Base-by-base conservation (phyloP, 1,140 invertebrate species). In the Trichonephila clavipes region DNA sequence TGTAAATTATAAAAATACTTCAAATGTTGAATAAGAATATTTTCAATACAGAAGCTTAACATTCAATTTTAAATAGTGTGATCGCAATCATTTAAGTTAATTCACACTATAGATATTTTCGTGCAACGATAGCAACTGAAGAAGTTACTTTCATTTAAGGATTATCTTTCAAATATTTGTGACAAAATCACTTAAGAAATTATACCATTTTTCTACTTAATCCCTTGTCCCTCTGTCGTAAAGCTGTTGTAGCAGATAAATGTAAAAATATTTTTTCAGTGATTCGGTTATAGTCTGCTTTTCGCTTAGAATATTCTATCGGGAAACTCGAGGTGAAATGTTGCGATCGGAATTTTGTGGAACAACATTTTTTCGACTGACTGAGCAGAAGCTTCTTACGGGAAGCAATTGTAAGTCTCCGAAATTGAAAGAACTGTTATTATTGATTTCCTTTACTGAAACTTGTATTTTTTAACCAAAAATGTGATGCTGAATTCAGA, bases 351-450 rank as follows among this genome's bases (percentile, higher is more conserved):
- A 83, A 58, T 83, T 24, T 21, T 83, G 44, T 28, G 44, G 51
- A 59, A 83, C 82, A 83, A 83, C 51, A 19, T 83, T 83, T 83
- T n/a, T 58, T 51, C 82, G 51, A 24, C 44, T 83, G 44, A 19
- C 44, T 58, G 82, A n/a, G 34, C 81, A 28, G 81, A 83, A 51
- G 81, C 10, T 83, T 2, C 21, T n/a, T 83, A 19, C 10, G 6
- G 18, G 40, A 19, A 59, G 59, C 24, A 83, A 59, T 58, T 51
- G 82, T 16, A 77, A 77, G 34, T 16, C 34, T 28, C 19, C 72
- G 72, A 77, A 77, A 34, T 64, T 77, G 14, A 77, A 77, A 34
- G 72, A 34, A 40, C 14, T 28, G 18, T 6, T 6, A 28, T 19
- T 77, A 77, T 77, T 40, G 72, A 77, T 77, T 28, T 10, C 28